Evolutionary conservation across 2,113 vertebrate genomes (phyloP).

Genomic region (Mohoua ochrocephala): DNA sequence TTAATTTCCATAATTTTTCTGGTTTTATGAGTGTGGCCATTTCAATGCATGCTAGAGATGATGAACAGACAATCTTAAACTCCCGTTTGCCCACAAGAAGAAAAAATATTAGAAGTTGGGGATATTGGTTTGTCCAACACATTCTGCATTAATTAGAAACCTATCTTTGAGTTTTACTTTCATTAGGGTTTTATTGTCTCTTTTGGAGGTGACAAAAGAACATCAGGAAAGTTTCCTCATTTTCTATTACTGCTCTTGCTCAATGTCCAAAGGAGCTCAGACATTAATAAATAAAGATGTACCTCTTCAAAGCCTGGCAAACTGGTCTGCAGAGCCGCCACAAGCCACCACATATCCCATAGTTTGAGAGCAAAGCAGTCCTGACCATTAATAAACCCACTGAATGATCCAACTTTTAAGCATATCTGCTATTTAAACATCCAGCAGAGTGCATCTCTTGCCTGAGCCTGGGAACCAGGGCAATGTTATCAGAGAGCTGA

Average conservation of each 20-base stretch:
- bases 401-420: neutral
- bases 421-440: neutral
- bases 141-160: neutral
- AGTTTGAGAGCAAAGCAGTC: neutral
- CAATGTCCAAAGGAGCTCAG: neutral
- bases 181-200: neutral
- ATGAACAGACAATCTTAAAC: neutral
- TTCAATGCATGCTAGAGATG: neutral
- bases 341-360: neutral
- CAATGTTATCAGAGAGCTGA: constrained; percentile 4
- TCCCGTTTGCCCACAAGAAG: neutral
- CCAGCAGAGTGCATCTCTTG: neutral
- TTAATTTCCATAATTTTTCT: neutral
- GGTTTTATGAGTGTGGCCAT: neutral
- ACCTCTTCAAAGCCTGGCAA: neutral
- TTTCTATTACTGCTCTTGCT: neutral
- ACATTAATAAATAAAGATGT: neutral
- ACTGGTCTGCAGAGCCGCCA: neutral
- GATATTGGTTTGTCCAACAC: neutral
- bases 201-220: neutral
- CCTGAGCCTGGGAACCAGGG: neutral
- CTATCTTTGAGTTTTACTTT: neutral
- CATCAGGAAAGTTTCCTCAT: neutral
- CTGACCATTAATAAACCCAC: neutral
- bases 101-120: neutral